Conservation (phyloP, 2,113 vertebrate species). For the Larimichthys crocea region DNA sequence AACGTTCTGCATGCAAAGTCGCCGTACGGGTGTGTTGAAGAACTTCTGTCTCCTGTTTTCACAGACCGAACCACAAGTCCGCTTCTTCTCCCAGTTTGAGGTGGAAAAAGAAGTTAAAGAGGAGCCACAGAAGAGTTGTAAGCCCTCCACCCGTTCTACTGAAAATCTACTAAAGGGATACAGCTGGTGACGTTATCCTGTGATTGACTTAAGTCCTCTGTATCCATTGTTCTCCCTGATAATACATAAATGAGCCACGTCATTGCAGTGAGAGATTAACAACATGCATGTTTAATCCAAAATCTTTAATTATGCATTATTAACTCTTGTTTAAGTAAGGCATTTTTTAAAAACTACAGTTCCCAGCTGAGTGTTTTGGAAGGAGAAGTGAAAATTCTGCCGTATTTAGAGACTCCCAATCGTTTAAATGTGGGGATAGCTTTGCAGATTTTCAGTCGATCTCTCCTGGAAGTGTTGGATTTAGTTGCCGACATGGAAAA, state of each 20-base stretch:
- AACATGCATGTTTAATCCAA: not conserved
- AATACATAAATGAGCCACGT: not conserved
- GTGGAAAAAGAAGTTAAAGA: conserved; percentile 84
- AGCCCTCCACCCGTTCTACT: conserved; percentile 60
- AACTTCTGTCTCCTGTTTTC: conserved; percentile 43
- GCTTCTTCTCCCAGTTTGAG: conserved; percentile 88
- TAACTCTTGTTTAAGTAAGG: not conserved
- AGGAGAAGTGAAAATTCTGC: not conserved
- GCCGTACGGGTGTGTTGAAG: not conserved
- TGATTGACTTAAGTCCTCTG: not conserved
- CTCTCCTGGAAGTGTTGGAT: not conserved
- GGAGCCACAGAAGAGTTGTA: conserved; percentile 86
- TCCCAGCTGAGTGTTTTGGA: too few species aligned
- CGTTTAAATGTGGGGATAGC: not conserved
- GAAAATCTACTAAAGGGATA: not conserved
- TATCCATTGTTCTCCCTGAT: not conserved
- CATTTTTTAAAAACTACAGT: not conserved
- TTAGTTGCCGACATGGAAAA: not conserved
- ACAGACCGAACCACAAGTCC: conserved; percentile 93
- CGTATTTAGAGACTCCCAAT: not conserved
- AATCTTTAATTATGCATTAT: too few species aligned
- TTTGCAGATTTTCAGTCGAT: not conserved
- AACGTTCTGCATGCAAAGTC: not conserved
- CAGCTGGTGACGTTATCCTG: not conserved
- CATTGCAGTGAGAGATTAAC: not conserved